Evolutionary conservation across 2,113 vertebrate genomes (phyloP), one percentile per base, ranked within the genome.

Genomic region (Perognathus longimembris): DNA sequence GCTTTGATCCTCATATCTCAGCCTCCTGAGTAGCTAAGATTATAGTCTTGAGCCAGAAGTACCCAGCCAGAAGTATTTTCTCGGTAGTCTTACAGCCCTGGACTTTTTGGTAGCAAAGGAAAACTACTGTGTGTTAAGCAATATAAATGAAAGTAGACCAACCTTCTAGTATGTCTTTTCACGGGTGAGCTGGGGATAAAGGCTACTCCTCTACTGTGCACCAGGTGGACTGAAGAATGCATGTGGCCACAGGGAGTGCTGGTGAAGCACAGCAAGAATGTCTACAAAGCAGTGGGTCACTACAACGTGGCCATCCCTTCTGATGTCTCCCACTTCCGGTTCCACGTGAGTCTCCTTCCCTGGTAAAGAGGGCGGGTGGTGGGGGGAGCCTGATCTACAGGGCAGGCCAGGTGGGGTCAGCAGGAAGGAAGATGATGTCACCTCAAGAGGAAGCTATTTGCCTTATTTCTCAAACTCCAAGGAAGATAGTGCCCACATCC

Each of bases 211-310:
- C 30, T 79, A 8, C 80, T 45, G 32, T 80, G 45, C 84, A 90
- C 54, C 97, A 99, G 99, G 98, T 99, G 99, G 99, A 99, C 99
- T 0, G 99, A 99, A 94, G 99, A 99, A 92, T 99, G 99, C 97
- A 99, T 99, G 98, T 99, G 99, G 99, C 99, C 99, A 0, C 99
- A 99, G 96, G 99, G 99, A 1, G 99, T 99, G 81, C 90, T 99
- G 95, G 99, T 99, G 78, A 99, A 99, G 93, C 99, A 99, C 97
- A 99, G 99, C 98, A 99, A 99, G 98, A 99, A 99, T 0, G 99
- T 99, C n/a, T 99, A 99, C 98, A 99, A 99, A 97, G 99, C 99
- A 3, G 98, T 99, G 98, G 99, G 99, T 2, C 99, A 99, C 95
- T 99, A 99, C 97, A 99, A 99, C 7, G 99, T 99, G 89, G 99